These are phyloP conservation scores for Entelurus aequoreus DNA, from an alignment of 2,113 vertebrate species.

Conservation along the genomic window DNA sequence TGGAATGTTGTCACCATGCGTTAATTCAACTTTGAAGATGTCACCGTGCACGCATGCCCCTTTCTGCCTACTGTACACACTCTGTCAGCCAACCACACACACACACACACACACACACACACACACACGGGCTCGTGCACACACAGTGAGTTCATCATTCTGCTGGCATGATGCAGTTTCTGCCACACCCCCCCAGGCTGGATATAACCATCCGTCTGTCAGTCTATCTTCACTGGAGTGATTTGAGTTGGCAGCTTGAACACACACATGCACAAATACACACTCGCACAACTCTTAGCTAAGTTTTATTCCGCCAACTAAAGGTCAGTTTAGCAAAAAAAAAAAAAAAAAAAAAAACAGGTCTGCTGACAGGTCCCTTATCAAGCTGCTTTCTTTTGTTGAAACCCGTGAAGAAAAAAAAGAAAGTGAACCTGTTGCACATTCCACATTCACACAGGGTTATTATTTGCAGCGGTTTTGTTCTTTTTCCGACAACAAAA, in stretches of 20 bases:
- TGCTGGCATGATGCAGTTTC: constrained; percentile 43
- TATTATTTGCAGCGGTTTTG: neutral
- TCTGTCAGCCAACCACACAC: neutral
- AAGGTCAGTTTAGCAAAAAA: constrained; percentile 51
- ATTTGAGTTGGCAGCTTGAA: constrained; percentile 51
- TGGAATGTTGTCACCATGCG: constrained; percentile 33
- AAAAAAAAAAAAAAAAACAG: constrained; percentile 23
- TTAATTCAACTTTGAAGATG: constrained; percentile 37
- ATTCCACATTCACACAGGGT: too few species aligned
- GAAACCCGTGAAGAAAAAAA: neutral
- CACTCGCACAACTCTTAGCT: constrained; percentile 46
- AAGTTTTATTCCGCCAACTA: constrained; percentile 46
- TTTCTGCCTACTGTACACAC: constrained; percentile 7
- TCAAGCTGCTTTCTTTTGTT: neutral
- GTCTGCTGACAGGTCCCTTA: constrained; percentile 9
- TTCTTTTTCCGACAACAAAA: neutral
- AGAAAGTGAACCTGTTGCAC: neutral
- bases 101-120: neutral
- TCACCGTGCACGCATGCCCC: constrained; percentile 6
- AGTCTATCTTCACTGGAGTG: constrained; percentile 45
- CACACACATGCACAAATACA: constrained; percentile 1
- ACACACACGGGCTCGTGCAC: constrained; percentile 5
- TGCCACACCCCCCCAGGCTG: constrained; percentile 43
- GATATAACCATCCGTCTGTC: constrained; percentile 58
- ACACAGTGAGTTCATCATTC: constrained; percentile 36